A percentile compares a stretch with the other conserved stretches of the same genome.
phyloP scores from a whole-genome alignment of 2,113 vertebrate genomes.

The Illadopsis cleaveri region DNA sequence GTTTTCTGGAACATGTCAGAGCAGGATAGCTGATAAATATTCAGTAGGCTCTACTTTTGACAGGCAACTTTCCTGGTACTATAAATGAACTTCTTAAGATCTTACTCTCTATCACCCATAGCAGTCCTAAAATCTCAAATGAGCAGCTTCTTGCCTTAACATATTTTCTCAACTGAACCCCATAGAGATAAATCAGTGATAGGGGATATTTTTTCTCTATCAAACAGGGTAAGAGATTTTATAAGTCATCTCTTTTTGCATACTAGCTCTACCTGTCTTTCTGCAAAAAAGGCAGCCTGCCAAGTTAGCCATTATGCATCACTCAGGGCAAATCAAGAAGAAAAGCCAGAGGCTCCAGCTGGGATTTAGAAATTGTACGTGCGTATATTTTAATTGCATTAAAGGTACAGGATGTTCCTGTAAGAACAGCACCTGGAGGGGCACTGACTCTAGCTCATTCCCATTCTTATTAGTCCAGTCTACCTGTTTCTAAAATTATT shows the following conservation, averaged over 20 bases:
- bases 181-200: not conserved
- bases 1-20: not conserved
- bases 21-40: not conserved
- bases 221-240: not conserved
- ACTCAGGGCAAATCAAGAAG: not conserved
- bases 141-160: not conserved
- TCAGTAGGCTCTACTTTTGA: not conserved
- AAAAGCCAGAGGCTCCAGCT: not conserved
- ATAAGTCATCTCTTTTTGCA: not conserved
- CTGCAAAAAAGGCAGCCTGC: not conserved
- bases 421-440: not conserved
- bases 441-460: not conserved
- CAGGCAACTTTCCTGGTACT: not conserved
- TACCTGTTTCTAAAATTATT: not conserved
- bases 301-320: not conserved
- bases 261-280: not conserved
- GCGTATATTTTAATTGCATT: slow-evolving; percentile 20
- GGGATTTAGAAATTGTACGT: not conserved
- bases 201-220: not conserved
- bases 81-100: not conserved
- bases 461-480: not conserved
- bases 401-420: not conserved
- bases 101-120: not conserved
- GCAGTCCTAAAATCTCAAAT: not conserved
- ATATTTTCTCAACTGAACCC: not conserved